Percentiles rank a stretch among this genome's conserved stretches.
Evolutionary conservation across 2,888 invertebrate species (phyloP).

Genomic region (Drosophila parthenogenetica): DNA sequence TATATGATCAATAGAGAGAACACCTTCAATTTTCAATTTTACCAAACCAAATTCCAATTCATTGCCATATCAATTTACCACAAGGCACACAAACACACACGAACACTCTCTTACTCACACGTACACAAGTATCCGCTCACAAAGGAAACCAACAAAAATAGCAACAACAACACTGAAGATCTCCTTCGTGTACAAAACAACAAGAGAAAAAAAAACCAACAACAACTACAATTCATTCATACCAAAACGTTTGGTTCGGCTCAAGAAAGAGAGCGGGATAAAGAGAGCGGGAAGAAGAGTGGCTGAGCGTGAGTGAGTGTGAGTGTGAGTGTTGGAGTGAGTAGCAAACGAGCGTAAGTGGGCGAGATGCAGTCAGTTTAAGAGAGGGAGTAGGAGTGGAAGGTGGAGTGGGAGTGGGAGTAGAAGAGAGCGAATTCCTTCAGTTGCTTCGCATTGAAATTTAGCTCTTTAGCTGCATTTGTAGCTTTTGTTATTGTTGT

Average conservation of each 20-base stretch:
- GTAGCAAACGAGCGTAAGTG: slow-evolving; percentile 11
- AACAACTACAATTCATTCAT: slow-evolving; percentile 71
- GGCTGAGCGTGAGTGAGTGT: neutral
- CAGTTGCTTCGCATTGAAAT: slow-evolving; percentile 37
- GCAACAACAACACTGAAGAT: slow-evolving; percentile 4
- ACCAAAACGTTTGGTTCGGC: slow-evolving; percentile 36
- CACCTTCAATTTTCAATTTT: slow-evolving; percentile 35
- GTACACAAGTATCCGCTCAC: slow-evolving; percentile 30
- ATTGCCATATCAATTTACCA: slow-evolving; percentile 75
- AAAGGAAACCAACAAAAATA: slow-evolving; percentile 31
- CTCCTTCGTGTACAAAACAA: slow-evolving; percentile 1
- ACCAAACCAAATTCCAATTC: slow-evolving; percentile 50
- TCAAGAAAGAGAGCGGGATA: slow-evolving; percentile 13
- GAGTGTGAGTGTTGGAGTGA: slow-evolving; percentile 6
- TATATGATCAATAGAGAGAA: slow-evolving; percentile 48
- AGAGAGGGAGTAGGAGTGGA: slow-evolving; percentile 16
- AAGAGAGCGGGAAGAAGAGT: slow-evolving; percentile 16
- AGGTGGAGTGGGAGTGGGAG: slow-evolving; percentile 20
- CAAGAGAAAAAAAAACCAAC: slow-evolving; percentile 6
- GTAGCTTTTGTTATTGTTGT: slow-evolving; percentile 37
- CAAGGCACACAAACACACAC: slow-evolving; percentile 7
- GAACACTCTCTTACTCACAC: slow-evolving; percentile 7
- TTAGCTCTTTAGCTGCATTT: slow-evolving; percentile 52
- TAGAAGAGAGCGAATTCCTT: slow-evolving; percentile 38
- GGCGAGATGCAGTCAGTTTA: slow-evolving; percentile 8